phyloP scores from a whole-genome alignment of 1,140 invertebrate species.

The Aphelenchoides besseyi region DNA sequence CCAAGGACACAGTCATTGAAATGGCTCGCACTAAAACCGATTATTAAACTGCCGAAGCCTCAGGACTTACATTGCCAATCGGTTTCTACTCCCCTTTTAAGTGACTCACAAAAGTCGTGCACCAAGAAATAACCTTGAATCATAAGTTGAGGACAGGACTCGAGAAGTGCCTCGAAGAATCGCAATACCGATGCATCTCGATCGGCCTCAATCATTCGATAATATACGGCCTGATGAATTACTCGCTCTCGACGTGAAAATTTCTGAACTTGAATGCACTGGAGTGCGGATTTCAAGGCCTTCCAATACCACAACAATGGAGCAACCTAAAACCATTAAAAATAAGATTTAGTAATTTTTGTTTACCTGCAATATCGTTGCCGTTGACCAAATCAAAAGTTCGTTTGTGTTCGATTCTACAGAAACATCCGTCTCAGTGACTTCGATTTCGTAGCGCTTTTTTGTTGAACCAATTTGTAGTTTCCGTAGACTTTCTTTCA shows the following conservation, averaged over 20 bases:
- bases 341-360: too few species aligned
- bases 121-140: constrained; percentile 31
- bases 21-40: constrained; percentile 26
- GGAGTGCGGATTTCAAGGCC: constrained; percentile 24
- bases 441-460: constrained; percentile 14
- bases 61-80: constrained; percentile 21
- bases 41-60: background rate
- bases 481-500: constrained; percentile 2
- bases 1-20: constrained; percentile 26
- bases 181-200: constrained; percentile 29
- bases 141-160: constrained; percentile 32
- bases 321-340: constrained; percentile 27
- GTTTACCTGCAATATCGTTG: constrained; percentile 18
- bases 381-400: constrained; percentile 13
- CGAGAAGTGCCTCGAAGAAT: constrained; percentile 28
- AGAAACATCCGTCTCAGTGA: constrained; percentile 7
- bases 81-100: background rate
- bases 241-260: background rate
- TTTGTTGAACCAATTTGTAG: background rate
- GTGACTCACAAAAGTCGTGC: constrained; percentile 25
- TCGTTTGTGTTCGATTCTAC: background rate
- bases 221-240: constrained; percentile 20
- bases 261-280: constrained; percentile 26
- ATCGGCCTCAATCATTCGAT: constrained; percentile 34
- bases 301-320: constrained; percentile 26